phyloP scores from a whole-genome alignment of 1,140 invertebrate genomes.

The roundworm (Caenorhabditis elegans) region WBcel235 BX284606.5:9970001-9970500 shows the following conservation, averaged over 20 bases:
- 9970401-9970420: conserved; percentile 70
- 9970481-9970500: conserved; percentile 68
- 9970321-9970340: conserved; percentile 48
- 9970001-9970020: conserved; percentile 80
- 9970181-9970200: too few relatives aligned
- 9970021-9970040: conserved; percentile 80
- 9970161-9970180: too few relatives aligned
- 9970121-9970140: too few relatives aligned
- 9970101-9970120: too few relatives aligned
- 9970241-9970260: too few relatives aligned
- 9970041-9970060: conserved; percentile 71
- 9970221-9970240: background rate
- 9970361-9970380: conserved; percentile 70
- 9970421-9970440: conserved; percentile 72
- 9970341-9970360: conserved; percentile 69
- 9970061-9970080: too few relatives aligned
- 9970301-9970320: background rate
- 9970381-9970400: conserved; percentile 70
- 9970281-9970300: too few relatives aligned
- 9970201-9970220: too few relatives aligned
- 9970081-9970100: too few relatives aligned
- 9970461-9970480: conserved; percentile 67
- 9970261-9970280: too few relatives aligned
- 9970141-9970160: too few relatives aligned
- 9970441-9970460: conserved; percentile 67